Evolutionary conservation across 2,797 vertebrate genomes (phyloP).

Genomic region (Coluber constrictor): DNA sequence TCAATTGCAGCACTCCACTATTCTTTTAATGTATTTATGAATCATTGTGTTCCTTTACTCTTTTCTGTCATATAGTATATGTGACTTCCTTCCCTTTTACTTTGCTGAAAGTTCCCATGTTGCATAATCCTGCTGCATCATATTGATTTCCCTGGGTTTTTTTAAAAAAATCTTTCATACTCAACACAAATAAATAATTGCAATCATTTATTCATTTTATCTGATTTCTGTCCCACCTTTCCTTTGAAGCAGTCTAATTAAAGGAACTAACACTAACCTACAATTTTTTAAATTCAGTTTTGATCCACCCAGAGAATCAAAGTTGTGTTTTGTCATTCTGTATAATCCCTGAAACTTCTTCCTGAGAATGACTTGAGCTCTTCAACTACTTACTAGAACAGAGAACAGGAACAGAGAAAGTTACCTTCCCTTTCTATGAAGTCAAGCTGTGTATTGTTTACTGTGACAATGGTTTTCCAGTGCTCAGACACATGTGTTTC

Average conservation of each 20-base stretch:
- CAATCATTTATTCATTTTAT: background rate
- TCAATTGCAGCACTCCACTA: background rate
- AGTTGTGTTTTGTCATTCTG: background rate
- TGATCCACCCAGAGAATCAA: background rate
- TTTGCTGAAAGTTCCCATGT: background rate
- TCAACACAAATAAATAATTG: slow-evolving; percentile 6
- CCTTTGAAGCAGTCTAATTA: background rate
- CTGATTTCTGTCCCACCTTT: background rate
- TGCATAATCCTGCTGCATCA: background rate
- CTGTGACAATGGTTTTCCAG: background rate
- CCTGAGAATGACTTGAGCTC: background rate
- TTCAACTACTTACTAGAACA: background rate
- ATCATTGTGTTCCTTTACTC: background rate
- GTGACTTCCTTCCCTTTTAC: slow-evolving; percentile 20
- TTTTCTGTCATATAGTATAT: background rate
- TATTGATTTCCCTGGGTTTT: background rate
- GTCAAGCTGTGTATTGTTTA: background rate
- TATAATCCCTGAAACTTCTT: too few species aligned
- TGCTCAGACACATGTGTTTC: background rate
- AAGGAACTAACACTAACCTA: background rate
- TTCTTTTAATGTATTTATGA: background rate
- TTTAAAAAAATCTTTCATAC: background rate
- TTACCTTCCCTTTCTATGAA: background rate
- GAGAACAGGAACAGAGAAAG: background rate
- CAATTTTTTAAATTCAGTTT: background rate